Percentiles rank a stretch among this genome's conserved stretches.
These are phyloP conservation scores for Brachyrhaphis roseni DNA, from an alignment of 2,797 vertebrate species.

Conservation along the genomic window DNA sequence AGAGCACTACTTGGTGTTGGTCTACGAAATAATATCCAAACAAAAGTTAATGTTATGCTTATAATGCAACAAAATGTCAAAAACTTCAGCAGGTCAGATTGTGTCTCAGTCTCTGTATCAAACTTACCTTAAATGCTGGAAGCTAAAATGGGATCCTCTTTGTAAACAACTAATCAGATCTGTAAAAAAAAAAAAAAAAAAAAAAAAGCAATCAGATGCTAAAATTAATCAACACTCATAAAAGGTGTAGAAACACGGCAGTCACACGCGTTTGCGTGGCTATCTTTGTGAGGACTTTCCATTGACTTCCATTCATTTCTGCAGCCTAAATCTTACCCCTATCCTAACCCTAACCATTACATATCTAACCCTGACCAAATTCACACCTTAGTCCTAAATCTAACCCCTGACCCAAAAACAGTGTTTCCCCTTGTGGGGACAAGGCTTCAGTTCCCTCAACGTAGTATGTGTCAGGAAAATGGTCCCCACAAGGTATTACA, in stretches of 20 bases:
- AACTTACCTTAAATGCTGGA: constrained; percentile 81
- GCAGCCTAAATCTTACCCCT: too few species aligned
- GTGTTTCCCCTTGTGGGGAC: too few species aligned
- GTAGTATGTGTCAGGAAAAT: too few species aligned
- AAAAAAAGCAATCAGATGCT: constrained; percentile 1
- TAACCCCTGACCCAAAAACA: too few species aligned
- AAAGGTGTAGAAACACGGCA: constrained; percentile 13
- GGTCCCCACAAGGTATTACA: too few species aligned
- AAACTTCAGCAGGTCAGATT: not conserved
- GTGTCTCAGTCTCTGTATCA: not conserved
- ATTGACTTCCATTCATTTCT: too few species aligned
- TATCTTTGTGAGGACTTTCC: too few species aligned
- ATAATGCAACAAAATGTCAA: not conserved
- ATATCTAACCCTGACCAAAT: too few species aligned
- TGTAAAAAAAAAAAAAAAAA: constrained; percentile 48
- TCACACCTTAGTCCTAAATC: too few species aligned
- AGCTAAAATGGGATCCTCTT: constrained; percentile 85
- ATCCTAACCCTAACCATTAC: too few species aligned
- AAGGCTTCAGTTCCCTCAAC: too few species aligned
- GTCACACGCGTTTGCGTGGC: not conserved
- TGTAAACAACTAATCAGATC: constrained; percentile 88
- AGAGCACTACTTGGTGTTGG: not conserved
- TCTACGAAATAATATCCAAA: not conserved
- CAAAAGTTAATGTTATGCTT: not conserved
- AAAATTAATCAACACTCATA: constrained; percentile 12